These are phyloP conservation scores for Tautogolabrus adspersus DNA, from an alignment of 2,113 vertebrate genomes.

Conservation along the genomic window DNA sequence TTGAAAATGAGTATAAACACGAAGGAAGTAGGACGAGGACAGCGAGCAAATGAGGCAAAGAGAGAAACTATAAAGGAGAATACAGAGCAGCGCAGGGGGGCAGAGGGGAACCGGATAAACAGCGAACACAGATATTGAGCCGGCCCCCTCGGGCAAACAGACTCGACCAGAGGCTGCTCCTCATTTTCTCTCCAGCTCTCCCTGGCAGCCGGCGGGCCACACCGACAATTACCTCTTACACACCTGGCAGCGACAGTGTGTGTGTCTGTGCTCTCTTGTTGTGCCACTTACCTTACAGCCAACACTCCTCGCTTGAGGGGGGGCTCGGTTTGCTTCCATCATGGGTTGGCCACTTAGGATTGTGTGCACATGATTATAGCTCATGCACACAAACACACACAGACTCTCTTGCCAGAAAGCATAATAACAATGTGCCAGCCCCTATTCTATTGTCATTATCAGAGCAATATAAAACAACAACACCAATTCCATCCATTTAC, in stretches of 20 bases:
- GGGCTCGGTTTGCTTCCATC: conserved; percentile 40
- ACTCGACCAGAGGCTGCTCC: conserved; percentile 56
- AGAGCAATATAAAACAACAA: conserved; percentile 50
- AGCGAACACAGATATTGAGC: conserved; percentile 61
- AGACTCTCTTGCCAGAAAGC: conserved; percentile 49
- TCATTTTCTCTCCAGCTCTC: conserved; percentile 55
- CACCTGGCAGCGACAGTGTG: conserved; percentile 62
- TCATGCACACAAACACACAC: conserved; percentile 37
- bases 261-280: conserved; percentile 36
- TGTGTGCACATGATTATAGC: conserved; percentile 41
- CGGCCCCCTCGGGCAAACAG: conserved; percentile 51
- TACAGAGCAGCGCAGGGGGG: conserved; percentile 32
- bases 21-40: conserved; percentile 15
- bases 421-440: conserved; percentile 54
- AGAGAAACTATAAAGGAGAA: conserved; percentile 27
- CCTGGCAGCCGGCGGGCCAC: conserved; percentile 34
- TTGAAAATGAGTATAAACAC: conserved; percentile 15
- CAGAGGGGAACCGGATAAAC: conserved; percentile 45
- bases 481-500: conserved; percentile 30
- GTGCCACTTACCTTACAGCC: conserved; percentile 55
- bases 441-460: conserved; percentile 64
- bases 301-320: conserved; percentile 32
- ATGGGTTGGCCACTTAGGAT: conserved; percentile 54
- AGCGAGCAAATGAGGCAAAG: conserved; percentile 21
- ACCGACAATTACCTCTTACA: conserved; percentile 64